A percentile compares a stretch with the other conserved stretches of the same genome.
Conservation (phyloP, 2,797 vertebrate genomes). For the Tachyglossus aculeatus region DNA sequence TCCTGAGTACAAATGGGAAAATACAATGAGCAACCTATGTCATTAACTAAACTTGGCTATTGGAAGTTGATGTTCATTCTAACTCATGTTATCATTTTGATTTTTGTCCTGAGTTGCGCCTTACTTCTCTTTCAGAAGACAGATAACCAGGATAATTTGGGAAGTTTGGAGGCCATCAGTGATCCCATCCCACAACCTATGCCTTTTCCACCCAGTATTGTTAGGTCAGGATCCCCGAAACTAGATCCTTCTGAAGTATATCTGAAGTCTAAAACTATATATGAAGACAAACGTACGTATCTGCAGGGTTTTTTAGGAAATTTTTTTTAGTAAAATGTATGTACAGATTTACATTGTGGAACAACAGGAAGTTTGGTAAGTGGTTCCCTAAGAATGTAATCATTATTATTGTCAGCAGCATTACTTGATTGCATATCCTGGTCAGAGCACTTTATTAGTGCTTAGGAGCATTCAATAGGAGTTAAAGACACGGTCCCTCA, state of each 20-base stretch:
- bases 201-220: constrained; percentile 79
- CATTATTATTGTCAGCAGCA: too few relatives aligned
- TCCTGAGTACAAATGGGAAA: neutral
- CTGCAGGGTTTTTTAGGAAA: constrained; percentile 5
- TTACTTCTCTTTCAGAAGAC: constrained; percentile 70
- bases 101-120: constrained; percentile 23
- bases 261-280: constrained; percentile 90
- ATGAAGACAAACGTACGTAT: constrained; percentile 94
- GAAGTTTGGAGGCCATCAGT: constrained; percentile 81
- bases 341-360: too few relatives aligned
- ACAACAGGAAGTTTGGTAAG: too few relatives aligned
- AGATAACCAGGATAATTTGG: constrained; percentile 81
- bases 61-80: neutral
- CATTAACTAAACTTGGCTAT: neutral
- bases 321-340: neutral
- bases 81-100: neutral
- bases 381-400: too few relatives aligned
- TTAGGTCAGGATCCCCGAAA: constrained; percentile 87
- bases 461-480: too few relatives aligned
- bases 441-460: too few relatives aligned
- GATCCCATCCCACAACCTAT: constrained; percentile 78
- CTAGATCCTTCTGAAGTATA: constrained; percentile 94
- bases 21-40: too few relatives aligned
- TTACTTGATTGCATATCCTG: too few relatives aligned
- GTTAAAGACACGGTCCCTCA: too few relatives aligned